These are phyloP conservation scores for Pachyrhynchus sulphureomaculatus DNA, from an alignment of 1,140 invertebrate species.

Conservation along the genomic window DNA sequence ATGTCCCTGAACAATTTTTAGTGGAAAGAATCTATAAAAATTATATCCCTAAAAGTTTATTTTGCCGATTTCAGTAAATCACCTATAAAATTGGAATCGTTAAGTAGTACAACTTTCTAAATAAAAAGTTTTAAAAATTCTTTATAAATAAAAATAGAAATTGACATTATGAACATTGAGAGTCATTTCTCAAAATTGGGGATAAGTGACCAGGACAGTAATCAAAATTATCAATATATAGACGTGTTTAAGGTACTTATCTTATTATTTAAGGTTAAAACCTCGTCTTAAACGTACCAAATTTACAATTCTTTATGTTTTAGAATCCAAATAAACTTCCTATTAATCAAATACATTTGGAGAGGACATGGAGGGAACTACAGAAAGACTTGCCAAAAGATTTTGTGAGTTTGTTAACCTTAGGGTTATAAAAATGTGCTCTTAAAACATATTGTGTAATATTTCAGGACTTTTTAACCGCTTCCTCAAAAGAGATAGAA, in stretches of 20 bases:
- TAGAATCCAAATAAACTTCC: conserved; percentile 45
- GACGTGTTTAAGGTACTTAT: conserved; percentile 35
- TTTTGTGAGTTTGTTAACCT: conserved; percentile 28
- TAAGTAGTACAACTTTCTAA: too few relatives aligned
- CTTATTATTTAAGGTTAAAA: too few relatives aligned
- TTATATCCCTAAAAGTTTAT: too few relatives aligned
- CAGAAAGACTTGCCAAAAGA: conserved; percentile 30
- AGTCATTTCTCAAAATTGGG: conserved; percentile 6
- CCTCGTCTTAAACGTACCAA: neutral
- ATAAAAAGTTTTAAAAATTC: too few relatives aligned
- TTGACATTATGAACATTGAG: conserved; percentile 20
- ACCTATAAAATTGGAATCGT: too few relatives aligned
- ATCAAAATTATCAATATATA: conserved; percentile 29
- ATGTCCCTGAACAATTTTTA: too few relatives aligned
- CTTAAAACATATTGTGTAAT: conserved; percentile 7
- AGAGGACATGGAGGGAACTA: conserved; percentile 31
- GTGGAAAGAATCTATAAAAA: too few relatives aligned
- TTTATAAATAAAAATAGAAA: conserved; percentile 5
- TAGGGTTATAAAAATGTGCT: neutral
- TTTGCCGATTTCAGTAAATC: too few relatives aligned
- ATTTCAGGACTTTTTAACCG: conserved; percentile 30
- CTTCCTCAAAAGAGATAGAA: conserved; percentile 23
- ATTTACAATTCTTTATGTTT: conserved; percentile 21
- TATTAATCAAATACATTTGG: conserved; percentile 42
- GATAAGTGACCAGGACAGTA: conserved; percentile 3